A percentile compares a stretch with the other conserved stretches of the same genome.
Conservation (phyloP, 2,888 invertebrate genomes). For the Cyaniris semiargus region DNA sequence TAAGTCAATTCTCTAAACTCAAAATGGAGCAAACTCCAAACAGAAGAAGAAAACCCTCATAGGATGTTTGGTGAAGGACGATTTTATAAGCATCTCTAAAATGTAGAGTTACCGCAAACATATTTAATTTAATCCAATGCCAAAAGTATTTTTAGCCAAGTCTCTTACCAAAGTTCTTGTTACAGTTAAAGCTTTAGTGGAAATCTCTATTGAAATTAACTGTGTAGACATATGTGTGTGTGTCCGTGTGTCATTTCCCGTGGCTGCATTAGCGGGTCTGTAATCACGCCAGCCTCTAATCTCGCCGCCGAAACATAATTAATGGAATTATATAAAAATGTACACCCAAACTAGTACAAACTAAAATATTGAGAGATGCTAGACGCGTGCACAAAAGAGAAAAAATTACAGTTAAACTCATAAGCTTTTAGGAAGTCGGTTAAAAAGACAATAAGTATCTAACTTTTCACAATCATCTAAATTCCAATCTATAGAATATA, state of each 20-base stretch:
- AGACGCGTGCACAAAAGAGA: not conserved
- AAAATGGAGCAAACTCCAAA: too few relatives aligned
- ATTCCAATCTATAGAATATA: too few relatives aligned
- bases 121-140: not conserved
- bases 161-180: not conserved
- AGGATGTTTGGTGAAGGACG: not conserved
- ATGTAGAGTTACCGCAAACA: not conserved
- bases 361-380: not conserved
- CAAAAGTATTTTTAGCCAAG: not conserved
- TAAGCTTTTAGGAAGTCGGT: too few relatives aligned
- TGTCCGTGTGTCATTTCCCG: not conserved
- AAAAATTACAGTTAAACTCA: too few relatives aligned
- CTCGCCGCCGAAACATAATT: conserved; percentile 32
- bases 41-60: too few relatives aligned
- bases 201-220: not conserved
- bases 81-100: not conserved
- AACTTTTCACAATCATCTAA: too few relatives aligned
- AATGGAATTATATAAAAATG: not conserved
- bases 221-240: not conserved
- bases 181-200: not conserved
- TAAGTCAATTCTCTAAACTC: too few relatives aligned
- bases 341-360: conserved; percentile 1
- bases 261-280: conserved; percentile 41
- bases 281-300: conserved; percentile 42
- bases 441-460: too few relatives aligned